phyloP scores from a whole-genome alignment of 2,888 invertebrate genomes.

The Entomobrya multifasciata region DNA sequence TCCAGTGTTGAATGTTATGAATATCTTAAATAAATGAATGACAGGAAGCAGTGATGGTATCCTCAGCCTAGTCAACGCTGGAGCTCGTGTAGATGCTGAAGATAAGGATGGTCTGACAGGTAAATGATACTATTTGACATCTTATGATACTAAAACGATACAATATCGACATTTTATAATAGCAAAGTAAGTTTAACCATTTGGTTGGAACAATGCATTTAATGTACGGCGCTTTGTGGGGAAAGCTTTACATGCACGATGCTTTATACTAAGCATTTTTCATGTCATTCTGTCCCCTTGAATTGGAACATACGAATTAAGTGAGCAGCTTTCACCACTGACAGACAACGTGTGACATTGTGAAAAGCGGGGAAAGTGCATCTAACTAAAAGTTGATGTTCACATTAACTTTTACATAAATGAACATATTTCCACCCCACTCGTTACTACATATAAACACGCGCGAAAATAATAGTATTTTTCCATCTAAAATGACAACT shows the following conservation, averaged over 20 bases:
- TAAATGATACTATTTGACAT: constrained; percentile 77
- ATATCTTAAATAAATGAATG: background rate
- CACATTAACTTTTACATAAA: background rate
- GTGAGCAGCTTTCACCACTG: constrained; percentile 16
- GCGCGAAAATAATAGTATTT: constrained; percentile 18
- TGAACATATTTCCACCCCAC: background rate
- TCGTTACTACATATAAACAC: no score
- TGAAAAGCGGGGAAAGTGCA: constrained; percentile 40
- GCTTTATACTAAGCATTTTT: no score
- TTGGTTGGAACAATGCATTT: background rate
- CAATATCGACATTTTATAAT: no score
- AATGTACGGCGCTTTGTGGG: no score
- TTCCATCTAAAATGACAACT: constrained; percentile 25
- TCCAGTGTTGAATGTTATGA: constrained; percentile 1
- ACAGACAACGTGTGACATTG: constrained; percentile 47
- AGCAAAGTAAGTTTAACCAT: no score
- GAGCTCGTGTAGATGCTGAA: constrained; percentile 89
- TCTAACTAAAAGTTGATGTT: background rate
- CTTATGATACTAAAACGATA: no score
- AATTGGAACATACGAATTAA: no score
- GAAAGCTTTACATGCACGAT: no score
- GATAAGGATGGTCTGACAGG: constrained; percentile 95
- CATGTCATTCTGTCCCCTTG: no score
- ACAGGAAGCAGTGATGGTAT: constrained; percentile 94
- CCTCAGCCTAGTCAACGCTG: constrained; percentile 92